Evolutionary conservation across 2,797 vertebrate genomes (phyloP).

Genomic region (Siniperca undulata): DNA sequence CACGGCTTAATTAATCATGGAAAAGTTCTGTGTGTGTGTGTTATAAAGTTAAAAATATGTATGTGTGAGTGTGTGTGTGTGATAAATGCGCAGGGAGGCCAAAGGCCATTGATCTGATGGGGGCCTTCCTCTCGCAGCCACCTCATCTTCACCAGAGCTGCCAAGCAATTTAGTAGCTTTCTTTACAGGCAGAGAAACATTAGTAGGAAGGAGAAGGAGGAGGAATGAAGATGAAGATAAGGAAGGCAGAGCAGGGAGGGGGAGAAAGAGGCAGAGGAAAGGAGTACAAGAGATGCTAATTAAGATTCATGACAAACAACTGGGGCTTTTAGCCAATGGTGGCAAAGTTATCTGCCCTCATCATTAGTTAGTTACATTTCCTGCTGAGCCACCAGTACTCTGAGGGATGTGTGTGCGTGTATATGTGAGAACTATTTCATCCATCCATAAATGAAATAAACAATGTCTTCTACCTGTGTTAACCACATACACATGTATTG

Average conservation of each 20-base stretch:
- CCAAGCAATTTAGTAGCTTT: constrained; percentile 58
- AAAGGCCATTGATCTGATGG: constrained; percentile 75
- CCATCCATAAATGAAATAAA: neutral
- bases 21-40: constrained; percentile 40
- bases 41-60: constrained; percentile 44
- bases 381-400: constrained; percentile 30
- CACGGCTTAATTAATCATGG: constrained; percentile 83
- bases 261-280: neutral
- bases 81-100: constrained; percentile 66
- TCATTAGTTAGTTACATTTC: constrained; percentile 34
- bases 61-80: constrained; percentile 37
- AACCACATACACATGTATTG: neutral
- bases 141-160: constrained; percentile 54
- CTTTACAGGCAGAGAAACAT: constrained; percentile 28
- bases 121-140: constrained; percentile 40
- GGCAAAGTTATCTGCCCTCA: constrained; percentile 29
- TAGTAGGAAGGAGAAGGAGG: constrained; percentile 2
- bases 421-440: constrained; percentile 2
- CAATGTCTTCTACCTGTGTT: neutral
- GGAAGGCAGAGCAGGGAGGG: neutral
- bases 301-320: constrained; percentile 61
- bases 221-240: neutral
- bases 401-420: neutral
- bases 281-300: constrained; percentile 42
- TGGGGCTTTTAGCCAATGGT: constrained; percentile 36